Percentiles rank a stretch among this genome's conserved stretches.
phyloP scores from a whole-genome alignment of 2,888 invertebrate genomes.

The Eulithis prunata region DNA sequence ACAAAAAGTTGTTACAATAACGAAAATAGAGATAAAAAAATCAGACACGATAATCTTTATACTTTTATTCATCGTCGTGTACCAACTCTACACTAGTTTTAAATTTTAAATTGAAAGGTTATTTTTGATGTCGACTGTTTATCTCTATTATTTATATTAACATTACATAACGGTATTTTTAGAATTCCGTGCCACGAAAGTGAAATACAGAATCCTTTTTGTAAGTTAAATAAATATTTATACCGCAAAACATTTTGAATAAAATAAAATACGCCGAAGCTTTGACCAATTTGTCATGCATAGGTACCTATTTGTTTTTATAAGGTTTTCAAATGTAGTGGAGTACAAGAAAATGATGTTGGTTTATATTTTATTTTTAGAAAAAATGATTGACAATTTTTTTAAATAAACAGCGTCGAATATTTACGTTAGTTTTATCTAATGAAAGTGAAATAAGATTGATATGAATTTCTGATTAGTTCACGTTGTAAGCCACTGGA shows the following conservation, averaged over 20 bases:
- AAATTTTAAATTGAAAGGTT: conserved; percentile 21
- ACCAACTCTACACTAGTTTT: conserved; percentile 31
- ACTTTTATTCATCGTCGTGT: conserved; percentile 47
- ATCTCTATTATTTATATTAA: too few species aligned
- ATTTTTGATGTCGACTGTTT: conserved; percentile 15
- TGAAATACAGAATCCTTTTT: background rate
- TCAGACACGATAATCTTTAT: conserved; percentile 47
- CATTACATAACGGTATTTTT: background rate
- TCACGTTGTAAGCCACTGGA: conserved; percentile 71
- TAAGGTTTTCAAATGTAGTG: too few species aligned
- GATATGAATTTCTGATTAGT: conserved; percentile 60
- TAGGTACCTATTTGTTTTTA: too few species aligned
- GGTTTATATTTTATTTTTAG: background rate
- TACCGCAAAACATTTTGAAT: too few species aligned
- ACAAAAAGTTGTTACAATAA: background rate
- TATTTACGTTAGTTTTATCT: conserved; percentile 44
- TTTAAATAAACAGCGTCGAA: conserved; percentile 21
- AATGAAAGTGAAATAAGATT: conserved; percentile 69
- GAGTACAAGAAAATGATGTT: too few species aligned
- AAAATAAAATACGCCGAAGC: too few species aligned
- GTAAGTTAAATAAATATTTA: too few species aligned
- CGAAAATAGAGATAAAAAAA: conserved; percentile 46
- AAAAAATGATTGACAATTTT: background rate
- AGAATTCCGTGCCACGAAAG: background rate
- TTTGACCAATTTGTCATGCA: too few species aligned